These are phyloP conservation scores for Callionymus lyra DNA, from an alignment of 2,113 vertebrate species.

Conservation along the genomic window DNA sequence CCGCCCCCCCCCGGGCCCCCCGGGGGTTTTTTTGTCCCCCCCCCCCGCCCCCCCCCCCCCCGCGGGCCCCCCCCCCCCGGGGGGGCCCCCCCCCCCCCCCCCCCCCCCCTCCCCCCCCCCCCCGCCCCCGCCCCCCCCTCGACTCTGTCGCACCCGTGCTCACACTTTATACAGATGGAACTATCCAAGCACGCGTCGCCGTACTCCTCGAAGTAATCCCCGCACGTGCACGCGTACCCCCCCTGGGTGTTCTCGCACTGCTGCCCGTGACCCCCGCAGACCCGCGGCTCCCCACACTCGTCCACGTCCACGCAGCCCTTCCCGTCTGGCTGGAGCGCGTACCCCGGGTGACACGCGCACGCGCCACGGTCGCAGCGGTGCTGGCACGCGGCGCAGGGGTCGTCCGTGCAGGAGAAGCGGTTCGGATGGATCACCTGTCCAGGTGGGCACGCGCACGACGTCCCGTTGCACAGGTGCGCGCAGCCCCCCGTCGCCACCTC, in stretches of 20 bases:
- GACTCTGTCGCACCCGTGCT: conserved; percentile 27
- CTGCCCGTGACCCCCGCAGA: conserved; percentile 5
- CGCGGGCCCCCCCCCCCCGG: conserved; percentile 25
- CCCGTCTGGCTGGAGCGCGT: background rate
- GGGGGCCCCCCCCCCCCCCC: conserved; percentile 14
- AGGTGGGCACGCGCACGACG: conserved; percentile 23
- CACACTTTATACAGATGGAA: conserved; percentile 5
- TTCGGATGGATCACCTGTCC: conserved; percentile 24
- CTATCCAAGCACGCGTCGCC: conserved; percentile 20
- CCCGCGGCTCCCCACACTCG: conserved; percentile 13
- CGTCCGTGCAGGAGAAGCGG: conserved; percentile 19
- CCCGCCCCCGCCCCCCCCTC: background rate
- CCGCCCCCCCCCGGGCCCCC: background rate
- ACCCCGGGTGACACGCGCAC: conserved; percentile 1
- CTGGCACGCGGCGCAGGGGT: conserved; percentile 1
- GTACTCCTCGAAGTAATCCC: background rate
- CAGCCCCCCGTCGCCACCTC: conserved; percentile 38
- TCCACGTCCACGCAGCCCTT: conserved; percentile 25
- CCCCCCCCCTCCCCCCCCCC: conserved; percentile 2
- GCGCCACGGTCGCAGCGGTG: background rate
- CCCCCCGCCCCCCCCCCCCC: background rate
- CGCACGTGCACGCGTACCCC: conserved; percentile 13
- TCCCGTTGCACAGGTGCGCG: background rate
- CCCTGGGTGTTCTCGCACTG: conserved; percentile 16
- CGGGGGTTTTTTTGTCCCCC: too few relatives aligned